Evolutionary conservation across 2,888 invertebrate species (phyloP).

Genomic region (Drosophila silvestris): DNA sequence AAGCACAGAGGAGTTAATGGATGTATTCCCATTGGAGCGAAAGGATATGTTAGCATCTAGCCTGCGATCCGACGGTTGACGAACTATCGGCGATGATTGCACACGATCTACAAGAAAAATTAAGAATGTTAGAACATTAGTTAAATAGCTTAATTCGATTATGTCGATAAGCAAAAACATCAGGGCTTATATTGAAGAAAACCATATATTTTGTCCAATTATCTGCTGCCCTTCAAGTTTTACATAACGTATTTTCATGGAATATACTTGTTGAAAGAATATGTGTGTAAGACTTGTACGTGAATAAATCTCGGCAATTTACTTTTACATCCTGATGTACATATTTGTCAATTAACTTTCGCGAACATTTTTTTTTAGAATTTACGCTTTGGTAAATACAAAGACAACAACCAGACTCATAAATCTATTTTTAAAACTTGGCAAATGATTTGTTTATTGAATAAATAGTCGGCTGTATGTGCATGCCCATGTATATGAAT

Average conservation of each 20-base stretch:
- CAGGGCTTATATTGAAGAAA: background rate
- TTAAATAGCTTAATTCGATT: background rate
- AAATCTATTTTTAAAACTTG: slow-evolving; percentile 43
- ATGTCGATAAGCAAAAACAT: slow-evolving; percentile 4
- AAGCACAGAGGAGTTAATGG: slow-evolving; percentile 69
- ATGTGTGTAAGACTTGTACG: background rate
- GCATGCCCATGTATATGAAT: slow-evolving; percentile 4
- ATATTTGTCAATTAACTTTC: slow-evolving; percentile 20
- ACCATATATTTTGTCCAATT: background rate
- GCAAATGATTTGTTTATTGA: slow-evolving; percentile 31
- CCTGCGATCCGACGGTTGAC: slow-evolving; percentile 85
- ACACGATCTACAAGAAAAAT: slow-evolving; percentile 80
- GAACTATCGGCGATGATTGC: slow-evolving; percentile 83
- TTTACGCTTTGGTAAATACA: slow-evolving; percentile 6
- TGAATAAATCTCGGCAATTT: background rate
- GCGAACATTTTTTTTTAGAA: slow-evolving; percentile 17
- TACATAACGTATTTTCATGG: background rate
- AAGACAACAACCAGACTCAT: slow-evolving; percentile 21
- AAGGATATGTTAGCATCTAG: slow-evolving; percentile 83
- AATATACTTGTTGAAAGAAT: background rate
- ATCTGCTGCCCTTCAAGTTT: background rate
- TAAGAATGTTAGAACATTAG: background rate
- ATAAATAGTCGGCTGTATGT: slow-evolving; percentile 16
- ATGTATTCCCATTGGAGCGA: slow-evolving; percentile 81
- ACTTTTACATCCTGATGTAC: slow-evolving; percentile 34